Evolutionary conservation across 2,113 vertebrate species (phyloP).

Genomic region (Thinocorus orbignyianus): DNA sequence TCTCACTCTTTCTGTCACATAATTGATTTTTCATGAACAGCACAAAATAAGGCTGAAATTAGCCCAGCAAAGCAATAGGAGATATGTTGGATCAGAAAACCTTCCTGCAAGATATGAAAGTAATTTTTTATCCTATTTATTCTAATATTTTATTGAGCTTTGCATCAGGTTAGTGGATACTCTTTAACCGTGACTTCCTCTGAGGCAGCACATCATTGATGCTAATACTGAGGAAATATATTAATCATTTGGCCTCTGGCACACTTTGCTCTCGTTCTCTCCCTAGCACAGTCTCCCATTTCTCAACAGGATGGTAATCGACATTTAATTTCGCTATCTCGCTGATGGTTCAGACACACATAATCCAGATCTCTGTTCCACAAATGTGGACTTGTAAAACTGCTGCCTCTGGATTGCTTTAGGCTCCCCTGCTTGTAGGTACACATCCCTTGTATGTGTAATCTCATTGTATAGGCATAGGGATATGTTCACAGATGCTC

Average conservation of each 20-base stretch:
- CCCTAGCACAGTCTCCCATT: background rate
- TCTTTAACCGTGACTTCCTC: constrained; percentile 51
- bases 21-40: constrained; percentile 60
- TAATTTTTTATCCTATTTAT: constrained; percentile 56
- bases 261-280: background rate
- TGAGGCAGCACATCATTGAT: constrained; percentile 48
- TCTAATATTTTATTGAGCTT: constrained; percentile 50
- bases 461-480: background rate
- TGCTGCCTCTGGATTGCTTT: background rate
- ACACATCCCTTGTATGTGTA: background rate
- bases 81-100: background rate
- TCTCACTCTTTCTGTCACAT: constrained; percentile 23
- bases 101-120: constrained; percentile 28
- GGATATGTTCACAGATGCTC: background rate
- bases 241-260: constrained; percentile 61
- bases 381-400: background rate
- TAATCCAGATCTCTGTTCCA: constrained; percentile 23
- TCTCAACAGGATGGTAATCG: constrained; percentile 24
- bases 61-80: constrained; percentile 14
- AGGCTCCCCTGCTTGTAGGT: background rate
- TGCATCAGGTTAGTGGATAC: constrained; percentile 29
- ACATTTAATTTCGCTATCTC: background rate
- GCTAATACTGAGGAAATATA: constrained; percentile 38
- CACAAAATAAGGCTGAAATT: constrained; percentile 29
- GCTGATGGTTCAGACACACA: background rate